A percentile compares a stretch with the other conserved stretches of the same genome.
phyloP scores from a whole-genome alignment of 2,113 vertebrate genomes.

The Notechis scutatus region DNA sequence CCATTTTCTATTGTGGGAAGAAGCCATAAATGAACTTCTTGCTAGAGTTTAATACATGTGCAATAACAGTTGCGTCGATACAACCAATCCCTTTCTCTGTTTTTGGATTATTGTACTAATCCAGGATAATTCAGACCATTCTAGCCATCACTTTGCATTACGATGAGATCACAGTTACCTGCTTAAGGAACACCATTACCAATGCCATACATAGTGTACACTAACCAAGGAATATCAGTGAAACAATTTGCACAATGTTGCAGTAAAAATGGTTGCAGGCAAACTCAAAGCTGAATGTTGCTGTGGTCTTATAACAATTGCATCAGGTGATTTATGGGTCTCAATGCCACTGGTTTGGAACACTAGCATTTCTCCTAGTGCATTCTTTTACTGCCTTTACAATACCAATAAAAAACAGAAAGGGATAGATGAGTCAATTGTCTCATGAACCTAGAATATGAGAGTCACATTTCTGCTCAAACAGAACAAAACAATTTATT shows the following conservation, averaged over 20 bases:
- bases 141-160: not conserved
- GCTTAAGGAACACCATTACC: not conserved
- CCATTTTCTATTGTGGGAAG: not conserved
- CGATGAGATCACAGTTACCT: not conserved
- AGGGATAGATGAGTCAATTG: not conserved
- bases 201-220: conserved; percentile 47
- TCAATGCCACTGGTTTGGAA: not conserved
- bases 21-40: not conserved
- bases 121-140: conserved; percentile 23
- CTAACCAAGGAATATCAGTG: conserved; percentile 55
- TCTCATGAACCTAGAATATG: not conserved
- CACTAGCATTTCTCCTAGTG: not conserved
- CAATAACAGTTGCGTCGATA: not conserved
- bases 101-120: conserved; percentile 7
- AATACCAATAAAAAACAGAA: not conserved
- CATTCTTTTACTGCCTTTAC: not conserved
- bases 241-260: conserved; percentile 25
- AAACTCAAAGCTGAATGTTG: conserved; percentile 32
- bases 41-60: not conserved
- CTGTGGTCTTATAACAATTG: conserved; percentile 40
- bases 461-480: not conserved
- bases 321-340: conserved; percentile 26
- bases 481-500: not conserved
- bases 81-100: not conserved
- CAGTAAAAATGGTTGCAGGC: conserved; percentile 41